phyloP scores from a whole-genome alignment of 2,113 vertebrate genomes.

The Coturnix japonica region DNA sequence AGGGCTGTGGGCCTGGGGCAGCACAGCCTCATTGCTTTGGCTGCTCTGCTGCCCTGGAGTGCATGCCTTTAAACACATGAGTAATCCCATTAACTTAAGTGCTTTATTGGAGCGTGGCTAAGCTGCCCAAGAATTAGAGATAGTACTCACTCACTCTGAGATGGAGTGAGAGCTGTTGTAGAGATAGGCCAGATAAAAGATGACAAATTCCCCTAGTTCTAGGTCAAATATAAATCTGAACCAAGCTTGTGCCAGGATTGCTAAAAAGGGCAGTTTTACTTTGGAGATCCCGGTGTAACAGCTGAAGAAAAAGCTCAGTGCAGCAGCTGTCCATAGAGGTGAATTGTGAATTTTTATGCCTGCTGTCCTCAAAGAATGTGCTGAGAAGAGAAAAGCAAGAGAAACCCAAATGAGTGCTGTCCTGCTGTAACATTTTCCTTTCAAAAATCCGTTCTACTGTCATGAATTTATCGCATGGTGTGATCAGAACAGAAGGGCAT shows the following conservation, averaged over 20 bases:
- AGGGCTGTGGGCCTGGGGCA: neutral
- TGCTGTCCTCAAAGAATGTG: neutral
- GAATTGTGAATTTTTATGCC: neutral
- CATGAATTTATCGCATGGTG: too few species aligned
- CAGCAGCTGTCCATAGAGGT: neutral
- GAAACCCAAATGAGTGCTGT: accelerated
- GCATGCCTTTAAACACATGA: neutral
- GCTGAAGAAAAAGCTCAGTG: neutral
- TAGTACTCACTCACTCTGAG: neutral
- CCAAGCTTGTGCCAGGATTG: accelerated
- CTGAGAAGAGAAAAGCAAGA: neutral
- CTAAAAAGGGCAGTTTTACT: neutral
- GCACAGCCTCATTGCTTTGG: accelerated
- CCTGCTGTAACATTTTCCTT: neutral
- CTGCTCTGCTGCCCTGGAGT: neutral
- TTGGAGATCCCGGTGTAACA: neutral
- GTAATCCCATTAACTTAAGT: constrained; percentile 25
- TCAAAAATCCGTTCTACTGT: accelerated
- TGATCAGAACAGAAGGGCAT: neutral
- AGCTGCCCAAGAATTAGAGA: neutral
- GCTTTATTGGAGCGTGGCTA: constrained; percentile 34
- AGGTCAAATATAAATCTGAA: neutral
- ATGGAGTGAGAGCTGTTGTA: neutral
- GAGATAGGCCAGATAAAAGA: constrained; percentile 24
- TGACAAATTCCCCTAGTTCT: neutral